Percentiles rank a stretch among this genome's conserved stretches.
Conservation (phyloP, 2,113 vertebrate species). For the Neotoma lepida region DNA sequence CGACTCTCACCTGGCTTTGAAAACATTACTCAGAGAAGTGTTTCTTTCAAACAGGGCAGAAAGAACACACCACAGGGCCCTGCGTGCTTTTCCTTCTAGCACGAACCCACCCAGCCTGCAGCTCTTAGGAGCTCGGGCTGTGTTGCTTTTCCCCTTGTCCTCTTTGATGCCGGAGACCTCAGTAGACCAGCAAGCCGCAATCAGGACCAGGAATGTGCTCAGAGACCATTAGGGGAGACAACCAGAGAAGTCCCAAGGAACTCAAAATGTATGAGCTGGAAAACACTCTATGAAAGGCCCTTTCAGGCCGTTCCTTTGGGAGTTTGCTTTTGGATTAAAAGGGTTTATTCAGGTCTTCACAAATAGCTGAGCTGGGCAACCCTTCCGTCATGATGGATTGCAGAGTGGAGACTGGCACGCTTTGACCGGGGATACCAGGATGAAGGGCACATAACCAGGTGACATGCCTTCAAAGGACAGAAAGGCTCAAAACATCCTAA, state of each 20-base stretch:
- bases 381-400: constrained; percentile 82
- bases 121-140: constrained; percentile 72
- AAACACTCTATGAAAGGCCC: constrained; percentile 85
- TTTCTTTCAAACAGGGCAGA: constrained; percentile 56
- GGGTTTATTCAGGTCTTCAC: constrained; percentile 88
- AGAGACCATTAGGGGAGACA: constrained; percentile 87
- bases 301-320: constrained; percentile 85
- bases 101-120: constrained; percentile 41
- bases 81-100: constrained; percentile 65
- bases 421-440: constrained; percentile 80
- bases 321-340: constrained; percentile 89
- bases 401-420: constrained; percentile 79
- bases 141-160: constrained; percentile 78
- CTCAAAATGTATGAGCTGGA: constrained; percentile 76
- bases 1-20: constrained; percentile 3
- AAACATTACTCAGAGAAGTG: constrained; percentile 57
- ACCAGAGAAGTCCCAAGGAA: constrained; percentile 82
- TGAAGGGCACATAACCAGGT: constrained; percentile 85
- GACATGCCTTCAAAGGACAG: constrained; percentile 80
- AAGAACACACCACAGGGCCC: background rate
- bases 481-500: constrained; percentile 82
- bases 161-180: constrained; percentile 70
- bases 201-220: constrained; percentile 79
- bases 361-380: constrained; percentile 21
- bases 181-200: constrained; percentile 80